Percentiles rank a stretch among this genome's conserved stretches.
Evolutionary conservation across 2,888 invertebrate species (phyloP).

Genomic region (Laspeyria flexula): DNA sequence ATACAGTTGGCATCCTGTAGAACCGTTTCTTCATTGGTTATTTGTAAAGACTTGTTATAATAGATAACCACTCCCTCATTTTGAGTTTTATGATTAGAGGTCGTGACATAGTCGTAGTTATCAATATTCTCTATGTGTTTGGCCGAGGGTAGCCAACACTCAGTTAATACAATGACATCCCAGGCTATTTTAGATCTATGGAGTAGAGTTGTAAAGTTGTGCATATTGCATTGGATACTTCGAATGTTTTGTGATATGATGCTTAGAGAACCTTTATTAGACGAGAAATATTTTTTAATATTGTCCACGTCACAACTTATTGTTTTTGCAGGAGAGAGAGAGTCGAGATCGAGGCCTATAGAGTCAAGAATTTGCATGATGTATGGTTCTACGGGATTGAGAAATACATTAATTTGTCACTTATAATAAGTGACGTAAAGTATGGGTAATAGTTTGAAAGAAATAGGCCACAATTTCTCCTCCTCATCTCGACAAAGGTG

Average conservation of each 20-base stretch:
- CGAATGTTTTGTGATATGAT: slow-evolving; percentile 37
- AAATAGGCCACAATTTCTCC: not conserved
- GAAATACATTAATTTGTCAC: not conserved
- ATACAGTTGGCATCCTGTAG: slow-evolving; percentile 31
- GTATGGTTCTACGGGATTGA: not conserved
- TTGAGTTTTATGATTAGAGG: slow-evolving; percentile 10
- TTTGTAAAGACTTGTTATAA: not conserved
- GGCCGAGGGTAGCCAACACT: slow-evolving; percentile 33
- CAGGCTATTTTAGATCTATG: slow-evolving; percentile 20
- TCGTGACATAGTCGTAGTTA: slow-evolving; percentile 14
- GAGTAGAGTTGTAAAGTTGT: slow-evolving; percentile 20
- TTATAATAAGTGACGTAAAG: not conserved
- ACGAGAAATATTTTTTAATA: not conserved
- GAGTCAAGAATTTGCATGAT: slow-evolving; percentile 7
- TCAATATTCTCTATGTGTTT: slow-evolving; percentile 21
- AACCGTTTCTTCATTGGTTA: not conserved
- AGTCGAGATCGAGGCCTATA: slow-evolving; percentile 9
- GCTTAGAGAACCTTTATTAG: slow-evolving; percentile 2
- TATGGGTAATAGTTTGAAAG: not conserved
- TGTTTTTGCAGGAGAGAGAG: not conserved
- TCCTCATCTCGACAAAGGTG: not conserved
- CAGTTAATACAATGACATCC: slow-evolving; percentile 34
- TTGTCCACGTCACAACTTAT: slow-evolving; percentile 3
- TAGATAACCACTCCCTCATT: slow-evolving; percentile 31
- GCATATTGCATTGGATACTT: slow-evolving; percentile 34